Evolutionary conservation across 2,113 vertebrate genomes (phyloP).

Genomic region (Tachysurus fulvidraco): DNA sequence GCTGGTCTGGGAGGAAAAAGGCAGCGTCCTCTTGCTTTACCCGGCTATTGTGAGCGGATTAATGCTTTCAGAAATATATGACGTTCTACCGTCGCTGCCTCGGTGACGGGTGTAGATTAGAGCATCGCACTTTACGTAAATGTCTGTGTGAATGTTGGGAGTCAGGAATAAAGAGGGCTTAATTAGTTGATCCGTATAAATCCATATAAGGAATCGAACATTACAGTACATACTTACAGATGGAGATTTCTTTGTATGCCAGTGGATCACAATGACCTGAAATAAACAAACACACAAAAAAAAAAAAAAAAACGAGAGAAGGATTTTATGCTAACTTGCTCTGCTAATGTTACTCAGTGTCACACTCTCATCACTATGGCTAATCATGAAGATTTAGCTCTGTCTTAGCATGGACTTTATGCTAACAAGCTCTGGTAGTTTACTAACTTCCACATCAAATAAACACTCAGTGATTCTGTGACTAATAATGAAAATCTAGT

Average conservation of each 20-base stretch:
- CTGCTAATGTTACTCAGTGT: background rate
- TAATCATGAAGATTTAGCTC: background rate
- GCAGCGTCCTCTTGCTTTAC: conserved; percentile 51
- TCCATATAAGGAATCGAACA: background rate
- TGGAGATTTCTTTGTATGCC: conserved; percentile 9
- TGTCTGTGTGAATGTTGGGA: conserved; percentile 54
- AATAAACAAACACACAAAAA: background rate
- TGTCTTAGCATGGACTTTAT: background rate
- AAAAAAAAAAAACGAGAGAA: no score
- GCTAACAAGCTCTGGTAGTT: background rate
- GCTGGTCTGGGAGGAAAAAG: conserved; percentile 46
- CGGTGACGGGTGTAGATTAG: conserved; percentile 58
- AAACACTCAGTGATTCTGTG: background rate
- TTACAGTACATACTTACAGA: conserved; percentile 12
- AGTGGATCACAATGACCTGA: background rate
- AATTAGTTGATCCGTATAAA: conserved; percentile 31
- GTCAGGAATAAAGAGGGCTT: conserved; percentile 46
- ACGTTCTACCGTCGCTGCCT: conserved; percentile 55
- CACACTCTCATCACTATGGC: background rate
- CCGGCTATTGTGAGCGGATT: conserved; percentile 61
- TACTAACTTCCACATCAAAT: background rate
- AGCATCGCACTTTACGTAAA: conserved; percentile 58
- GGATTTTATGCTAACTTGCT: background rate
- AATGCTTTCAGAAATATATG: conserved; percentile 53
- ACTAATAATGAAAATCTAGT: background rate